Percentiles rank a stretch among this genome's conserved stretches.
Evolutionary conservation across 2,113 vertebrate genomes (phyloP).

Genomic region (Cygnus atratus): DNA sequence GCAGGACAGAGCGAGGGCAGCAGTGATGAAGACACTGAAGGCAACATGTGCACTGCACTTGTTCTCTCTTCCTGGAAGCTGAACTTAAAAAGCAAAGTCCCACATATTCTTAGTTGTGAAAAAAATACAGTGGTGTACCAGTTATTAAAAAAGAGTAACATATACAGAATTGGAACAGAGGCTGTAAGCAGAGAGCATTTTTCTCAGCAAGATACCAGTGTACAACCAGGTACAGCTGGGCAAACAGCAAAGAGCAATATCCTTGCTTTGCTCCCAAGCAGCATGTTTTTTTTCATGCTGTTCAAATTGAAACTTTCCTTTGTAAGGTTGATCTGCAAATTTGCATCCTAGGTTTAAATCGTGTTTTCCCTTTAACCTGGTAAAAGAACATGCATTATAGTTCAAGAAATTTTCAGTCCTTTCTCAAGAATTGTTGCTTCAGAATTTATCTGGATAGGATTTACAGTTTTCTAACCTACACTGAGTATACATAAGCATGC

Average conservation of each 20-base stretch:
- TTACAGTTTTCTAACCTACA: not conserved
- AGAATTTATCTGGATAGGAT: not conserved
- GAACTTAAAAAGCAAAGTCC: not conserved
- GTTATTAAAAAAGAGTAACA: not conserved
- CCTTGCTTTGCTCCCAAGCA: not conserved
- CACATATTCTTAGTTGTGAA: not conserved
- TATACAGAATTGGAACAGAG: not conserved
- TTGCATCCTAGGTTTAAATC: not conserved
- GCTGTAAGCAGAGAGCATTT: not conserved
- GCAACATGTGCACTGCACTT: not conserved
- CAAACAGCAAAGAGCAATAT: not conserved
- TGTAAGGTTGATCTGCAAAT: not conserved
- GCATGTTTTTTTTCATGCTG: not conserved
- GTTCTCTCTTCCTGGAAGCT: not conserved
- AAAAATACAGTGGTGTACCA: not conserved
- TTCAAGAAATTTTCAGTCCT: not conserved
- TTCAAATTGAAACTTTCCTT: not conserved
- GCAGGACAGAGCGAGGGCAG: not conserved
- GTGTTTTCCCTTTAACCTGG: not conserved
- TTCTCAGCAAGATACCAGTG: not conserved
- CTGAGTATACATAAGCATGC: not conserved
- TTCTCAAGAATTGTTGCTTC: not conserved
- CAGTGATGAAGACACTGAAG: not conserved
- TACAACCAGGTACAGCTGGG: not conserved
- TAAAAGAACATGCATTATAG: not conserved